Base-by-base conservation (phyloP, 1,140 invertebrate genomes). In the Brachionus manjavacas region DNA sequence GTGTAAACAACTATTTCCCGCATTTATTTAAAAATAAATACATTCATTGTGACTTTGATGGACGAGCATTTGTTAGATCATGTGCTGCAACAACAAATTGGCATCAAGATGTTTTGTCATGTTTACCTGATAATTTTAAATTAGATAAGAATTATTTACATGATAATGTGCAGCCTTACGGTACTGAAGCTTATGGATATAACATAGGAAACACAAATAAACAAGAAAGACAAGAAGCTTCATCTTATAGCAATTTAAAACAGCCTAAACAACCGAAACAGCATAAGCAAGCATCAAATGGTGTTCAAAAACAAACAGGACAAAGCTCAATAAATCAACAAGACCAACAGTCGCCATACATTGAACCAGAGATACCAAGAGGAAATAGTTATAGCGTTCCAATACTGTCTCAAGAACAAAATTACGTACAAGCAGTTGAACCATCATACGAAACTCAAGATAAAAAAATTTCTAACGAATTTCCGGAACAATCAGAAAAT, bases 11-110 rank as follows among this genome's bases (percentile, higher is more conserved):
- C 16, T 81, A 81, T 81, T 81, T 25, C 23, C 52, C 52, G 16
- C 79, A 81, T 64, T 16, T 68, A 28, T 81, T 81, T 20, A 12
- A 28, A 43, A 41, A 68, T 43, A 81, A 81, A 81, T 84, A 84
- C 25, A 84, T 84, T 49, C 60, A 84, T n/a, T 84, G 81, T 74
- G 81, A 72, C 14, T 84, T 84, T 84, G 81, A 84, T 52, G 64
- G 81, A n/a, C 14, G 66, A 25, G 66, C 60, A 12, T 84, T 84
- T 72, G 81, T 70, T 9, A 49, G 81, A 84, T 9, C 66, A 52
- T 84, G 81, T 41, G 60, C 81, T 1, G 39, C 81, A 46, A 43
- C 31, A 4, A 72, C 64, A 11, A 72, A 46, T 35, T 84, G 79
- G 79, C 52, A 81, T 35, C 79, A 81, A 68, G 79, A 35, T 43